Evolutionary conservation across 2,797 vertebrate genomes (phyloP).

Genomic region (Pangasius djambal): DNA sequence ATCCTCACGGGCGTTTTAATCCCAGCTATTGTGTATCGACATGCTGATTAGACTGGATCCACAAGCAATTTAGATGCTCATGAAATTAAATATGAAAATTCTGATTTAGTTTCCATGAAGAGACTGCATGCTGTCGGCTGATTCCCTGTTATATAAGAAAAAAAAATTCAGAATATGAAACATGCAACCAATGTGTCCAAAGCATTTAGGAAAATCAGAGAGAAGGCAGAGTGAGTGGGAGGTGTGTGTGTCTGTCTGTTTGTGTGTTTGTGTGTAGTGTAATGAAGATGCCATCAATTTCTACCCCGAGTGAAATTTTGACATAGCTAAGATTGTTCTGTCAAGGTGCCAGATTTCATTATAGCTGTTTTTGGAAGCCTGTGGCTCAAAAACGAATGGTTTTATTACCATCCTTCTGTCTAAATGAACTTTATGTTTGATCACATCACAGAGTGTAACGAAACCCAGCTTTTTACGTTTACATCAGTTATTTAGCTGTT

Average conservation of each 20-base stretch:
- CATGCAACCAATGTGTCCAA: conserved; percentile 24
- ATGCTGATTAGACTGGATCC: conserved; percentile 22
- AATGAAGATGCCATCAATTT: conserved; percentile 43
- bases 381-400: not conserved
- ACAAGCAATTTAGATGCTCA: conserved; percentile 11
- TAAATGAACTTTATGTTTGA: not conserved
- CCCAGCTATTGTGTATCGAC: conserved; percentile 11
- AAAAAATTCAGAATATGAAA: conserved; percentile 16
- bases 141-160: conserved; percentile 16
- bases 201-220: conserved; percentile 2
- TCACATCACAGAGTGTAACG: not conserved
- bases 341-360: conserved; percentile 44
- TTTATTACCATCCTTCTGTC: conserved; percentile 13
- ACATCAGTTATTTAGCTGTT: not conserved
- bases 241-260: conserved; percentile 5
- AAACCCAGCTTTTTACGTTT: conserved; percentile 10
- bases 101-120: conserved; percentile 3
- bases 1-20: conserved; percentile 30
- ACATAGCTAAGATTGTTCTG: conserved; percentile 48
- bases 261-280: not conserved
- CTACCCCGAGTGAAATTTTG: conserved; percentile 41
- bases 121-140: not conserved
- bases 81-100: conserved; percentile 38
- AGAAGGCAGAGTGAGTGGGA: conserved; percentile 8
- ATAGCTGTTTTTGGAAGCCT: conserved; percentile 22